Base-by-base conservation (phyloP, 2,113 vertebrate species). In the Podilymbus podiceps region DNA sequence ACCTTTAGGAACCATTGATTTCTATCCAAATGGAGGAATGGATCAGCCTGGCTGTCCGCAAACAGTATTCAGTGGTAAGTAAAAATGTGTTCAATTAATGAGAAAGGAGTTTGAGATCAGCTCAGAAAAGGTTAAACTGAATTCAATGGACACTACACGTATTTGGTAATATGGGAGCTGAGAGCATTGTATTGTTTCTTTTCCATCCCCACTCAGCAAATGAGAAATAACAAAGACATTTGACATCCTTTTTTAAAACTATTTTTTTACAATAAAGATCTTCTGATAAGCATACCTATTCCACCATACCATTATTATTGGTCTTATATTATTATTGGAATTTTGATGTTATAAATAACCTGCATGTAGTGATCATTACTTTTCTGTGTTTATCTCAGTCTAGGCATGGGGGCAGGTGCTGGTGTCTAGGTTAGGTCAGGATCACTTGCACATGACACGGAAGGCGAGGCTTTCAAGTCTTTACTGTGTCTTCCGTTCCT, bases 41-140 rank as follows among this genome's bases (percentile, higher is more conserved):
- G 98, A 99, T 94, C 99, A 99, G 52, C 99, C 99, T 18, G 99
- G 99, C 40, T 99, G 99, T 85, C 99, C 99, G 75, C 97, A 97
- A 92, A 98, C 98, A 93, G 84, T 99, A 72, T 98, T 99, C 24
- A 68, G 98, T 83, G 99, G 99, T 99, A 95, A 98, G 89, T 59
- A 93, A 50, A 64, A 73, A 75, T 62, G 3, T 68, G 6, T 78
- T 94, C 55, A 59, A 40, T 90, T 83, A 77, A 38, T 72, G 33
- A 44, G 35, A 62, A 92, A 47, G 60, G 19, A 55, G 7, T 53
- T 67, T 62, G 16, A 49, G 15, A 63, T 80, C 9, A 63, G 42
- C 42, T 76, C 1, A 74, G 27, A 68, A 66, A 64, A 56, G 3
- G 1, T 74, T 75, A 56, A 78, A 64, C 24, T 89, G 12, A 79